Conservation (phyloP, 2,888 invertebrate species). For the Oligia latruncula region DNA sequence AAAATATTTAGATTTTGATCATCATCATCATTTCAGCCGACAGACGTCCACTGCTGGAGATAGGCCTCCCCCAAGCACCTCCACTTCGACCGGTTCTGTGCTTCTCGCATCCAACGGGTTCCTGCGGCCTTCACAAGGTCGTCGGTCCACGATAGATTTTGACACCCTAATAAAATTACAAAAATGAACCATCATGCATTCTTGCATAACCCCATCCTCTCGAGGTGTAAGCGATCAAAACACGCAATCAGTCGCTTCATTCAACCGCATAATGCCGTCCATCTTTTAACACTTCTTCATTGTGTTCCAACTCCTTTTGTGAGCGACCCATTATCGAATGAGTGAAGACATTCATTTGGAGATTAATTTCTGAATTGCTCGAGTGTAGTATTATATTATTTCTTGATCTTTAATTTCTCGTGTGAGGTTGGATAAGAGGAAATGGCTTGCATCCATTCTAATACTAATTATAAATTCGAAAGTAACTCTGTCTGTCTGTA, state of each 20-base stretch:
- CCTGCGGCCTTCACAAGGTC: too few relatives aligned
- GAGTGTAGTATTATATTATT: constrained; percentile 18
- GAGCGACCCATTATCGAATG: constrained; percentile 71
- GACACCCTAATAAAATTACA: too few relatives aligned
- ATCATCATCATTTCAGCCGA: too few relatives aligned
- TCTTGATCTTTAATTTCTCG: background rate
- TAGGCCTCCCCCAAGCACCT: too few relatives aligned
- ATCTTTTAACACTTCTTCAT: constrained; percentile 84
- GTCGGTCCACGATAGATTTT: too few relatives aligned
- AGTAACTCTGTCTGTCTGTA: too few relatives aligned
- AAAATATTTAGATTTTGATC: too few relatives aligned
- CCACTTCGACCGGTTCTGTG: too few relatives aligned
- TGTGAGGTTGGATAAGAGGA: background rate
- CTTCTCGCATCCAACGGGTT: too few relatives aligned
- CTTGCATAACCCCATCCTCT: constrained; percentile 66
- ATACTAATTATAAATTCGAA: too few relatives aligned
- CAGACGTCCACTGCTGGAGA: too few relatives aligned
- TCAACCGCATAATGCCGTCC: constrained; percentile 81
- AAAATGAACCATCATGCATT: constrained; percentile 11
- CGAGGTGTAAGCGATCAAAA: constrained; percentile 79
- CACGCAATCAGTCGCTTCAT: constrained; percentile 84
- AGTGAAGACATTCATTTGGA: constrained; percentile 60
- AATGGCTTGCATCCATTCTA: background rate
- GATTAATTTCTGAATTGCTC: constrained; percentile 43
- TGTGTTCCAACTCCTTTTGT: constrained; percentile 74